Evolutionary conservation across 2,113 vertebrate genomes (phyloP).

Genomic region (Bos indicus): DNA sequence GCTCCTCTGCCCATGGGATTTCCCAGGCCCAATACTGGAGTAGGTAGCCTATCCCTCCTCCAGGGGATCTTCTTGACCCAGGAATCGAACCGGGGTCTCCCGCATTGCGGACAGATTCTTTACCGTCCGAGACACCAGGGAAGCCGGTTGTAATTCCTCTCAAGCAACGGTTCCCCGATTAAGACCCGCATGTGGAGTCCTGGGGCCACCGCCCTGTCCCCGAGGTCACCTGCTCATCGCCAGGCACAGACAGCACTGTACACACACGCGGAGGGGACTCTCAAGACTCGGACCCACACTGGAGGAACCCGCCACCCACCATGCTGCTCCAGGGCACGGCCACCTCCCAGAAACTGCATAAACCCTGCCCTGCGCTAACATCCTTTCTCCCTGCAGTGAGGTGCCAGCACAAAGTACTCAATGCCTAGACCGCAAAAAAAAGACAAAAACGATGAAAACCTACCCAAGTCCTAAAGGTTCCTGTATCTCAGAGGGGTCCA

Average conservation of each 20-base stretch:
- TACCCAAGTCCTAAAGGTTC: not conserved
- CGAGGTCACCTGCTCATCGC: not conserved
- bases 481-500: not conserved
- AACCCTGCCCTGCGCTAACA: not conserved
- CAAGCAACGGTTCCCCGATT: not conserved
- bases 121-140: not conserved
- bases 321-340: fast-evolving
- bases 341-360: not conserved
- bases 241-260: not conserved
- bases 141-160: not conserved
- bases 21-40: not conserved
- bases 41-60: not conserved
- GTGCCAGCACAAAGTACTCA: not conserved
- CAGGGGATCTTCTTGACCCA: not conserved
- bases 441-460: not conserved
- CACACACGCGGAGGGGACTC: too few species aligned
- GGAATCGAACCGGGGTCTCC: not conserved
- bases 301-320: not conserved
- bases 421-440: not conserved
- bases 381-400: not conserved
- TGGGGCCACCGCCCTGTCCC: not conserved
- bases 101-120: not conserved
- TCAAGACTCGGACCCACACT: not conserved
- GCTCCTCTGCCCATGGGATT: not conserved
- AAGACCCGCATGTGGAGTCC: not conserved